Evolutionary conservation across 1,140 invertebrate genomes (phyloP).

Genomic region (Hypsibius dujardini): DNA sequence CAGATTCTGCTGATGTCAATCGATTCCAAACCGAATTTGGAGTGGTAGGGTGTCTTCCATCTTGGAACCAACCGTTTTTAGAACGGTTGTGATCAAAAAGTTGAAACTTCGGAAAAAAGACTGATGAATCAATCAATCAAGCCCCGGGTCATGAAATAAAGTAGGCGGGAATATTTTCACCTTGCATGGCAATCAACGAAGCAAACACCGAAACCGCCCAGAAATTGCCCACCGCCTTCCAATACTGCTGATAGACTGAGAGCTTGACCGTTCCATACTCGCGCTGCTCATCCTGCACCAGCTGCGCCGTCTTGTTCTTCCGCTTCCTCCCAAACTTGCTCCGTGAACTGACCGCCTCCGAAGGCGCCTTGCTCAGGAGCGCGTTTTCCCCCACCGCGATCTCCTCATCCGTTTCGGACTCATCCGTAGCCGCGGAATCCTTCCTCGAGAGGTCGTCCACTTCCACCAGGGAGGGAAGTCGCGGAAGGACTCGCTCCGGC

Average conservation of each 20-base stretch:
- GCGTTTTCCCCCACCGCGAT: neutral
- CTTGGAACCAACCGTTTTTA: too few relatives aligned
- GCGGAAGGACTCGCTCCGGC: constrained; percentile 26
- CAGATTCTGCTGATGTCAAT: too few relatives aligned
- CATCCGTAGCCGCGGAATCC: neutral
- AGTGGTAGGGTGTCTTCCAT: too few relatives aligned
- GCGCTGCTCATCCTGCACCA: constrained; percentile 39
- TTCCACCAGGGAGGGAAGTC: constrained; percentile 30
- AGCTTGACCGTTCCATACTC: constrained; percentile 51
- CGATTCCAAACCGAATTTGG: too few relatives aligned
- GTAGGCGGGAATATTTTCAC: too few relatives aligned
- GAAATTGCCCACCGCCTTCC: constrained; percentile 52
- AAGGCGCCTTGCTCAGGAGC: neutral
- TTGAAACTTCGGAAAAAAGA: too few relatives aligned
- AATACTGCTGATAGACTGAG: constrained; percentile 57
- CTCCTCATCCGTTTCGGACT: neutral
- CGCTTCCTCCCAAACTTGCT: too few relatives aligned
- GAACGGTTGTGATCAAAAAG: too few relatives aligned
- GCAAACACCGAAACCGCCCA: constrained; percentile 50
- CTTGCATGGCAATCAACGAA: constrained; percentile 39
- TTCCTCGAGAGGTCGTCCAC: too few relatives aligned
- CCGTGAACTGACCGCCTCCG: too few relatives aligned
- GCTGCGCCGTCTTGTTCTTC: neutral
- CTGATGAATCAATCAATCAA: too few relatives aligned
- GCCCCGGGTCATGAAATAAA: too few relatives aligned